Base-by-base conservation (phyloP, 2,797 vertebrate genomes). In the Luscinia luscinia region DNA sequence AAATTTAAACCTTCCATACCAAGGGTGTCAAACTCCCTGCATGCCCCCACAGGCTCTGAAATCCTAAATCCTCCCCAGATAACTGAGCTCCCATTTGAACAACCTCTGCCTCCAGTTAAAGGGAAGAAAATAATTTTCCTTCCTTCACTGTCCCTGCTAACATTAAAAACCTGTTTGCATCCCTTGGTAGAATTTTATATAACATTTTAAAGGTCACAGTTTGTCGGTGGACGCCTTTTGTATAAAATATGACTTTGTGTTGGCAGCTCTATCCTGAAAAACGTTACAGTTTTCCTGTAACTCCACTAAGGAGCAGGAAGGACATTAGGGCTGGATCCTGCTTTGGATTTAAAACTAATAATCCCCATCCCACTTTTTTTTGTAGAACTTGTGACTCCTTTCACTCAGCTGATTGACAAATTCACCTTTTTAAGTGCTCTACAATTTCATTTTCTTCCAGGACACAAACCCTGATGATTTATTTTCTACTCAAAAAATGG, bases 211-310 rank as follows among this genome's bases (percentile, higher is more conserved):
- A 95, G 92, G 89, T 95, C 94, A 92, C 58, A 45, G 41, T 51
- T 78, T 75, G 54, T 59, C 46, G 3, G 69, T 32, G 91, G 84
- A 89, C 0, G 64, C 68, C 62, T 75, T 87, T 58, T 54, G 62
- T 78, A 43, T 92, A 92, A 96, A 95, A 89, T 85, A 95, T 72
- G 75, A 49, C 84, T 95, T 93, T 91, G 61, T 89, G 79, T 87
- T 95, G 94, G 93, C 93, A 93, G 90, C 68, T 30, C 28, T n/a
- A 2, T 12, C 68, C 66, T 9, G 28, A 74, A 89, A 84, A 83
- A 79, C 1, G 0, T 45, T 64, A 0, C 68, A 41, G 78, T 5
- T 79, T 89, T 94, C 84, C 74, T 69, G 69, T 82, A 90, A 83
- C 61, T 63, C 46, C 81, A 48, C n/a, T 61, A 7, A 84, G 68